phyloP scores from a whole-genome alignment of 2,888 invertebrate genomes.

The Mechanitis messenoides region DNA sequence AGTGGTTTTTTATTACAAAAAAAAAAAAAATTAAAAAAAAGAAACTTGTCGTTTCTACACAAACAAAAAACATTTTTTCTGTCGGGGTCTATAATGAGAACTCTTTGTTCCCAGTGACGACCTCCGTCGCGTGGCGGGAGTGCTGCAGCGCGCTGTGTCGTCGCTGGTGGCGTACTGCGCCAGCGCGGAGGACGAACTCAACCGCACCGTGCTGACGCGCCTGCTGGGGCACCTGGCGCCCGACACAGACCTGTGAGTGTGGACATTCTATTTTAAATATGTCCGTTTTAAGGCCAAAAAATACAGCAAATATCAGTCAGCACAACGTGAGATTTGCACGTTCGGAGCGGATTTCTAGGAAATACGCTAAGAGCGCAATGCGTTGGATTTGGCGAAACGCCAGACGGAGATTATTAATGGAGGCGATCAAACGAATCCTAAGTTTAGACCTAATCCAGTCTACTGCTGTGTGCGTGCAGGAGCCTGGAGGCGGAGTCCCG shows the following conservation, averaged over 20 bases:
- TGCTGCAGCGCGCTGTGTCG: conserved; percentile 79
- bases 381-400: conserved; percentile 14
- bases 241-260: conserved; percentile 38
- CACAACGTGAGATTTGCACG: conserved; percentile 3
- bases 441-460: conserved; percentile 10
- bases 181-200: conserved; percentile 86
- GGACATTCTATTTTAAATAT: neutral
- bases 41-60: too few species aligned
- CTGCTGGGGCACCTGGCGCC: conserved; percentile 61
- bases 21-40: too few species aligned
- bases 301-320: neutral
- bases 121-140: conserved; percentile 79
- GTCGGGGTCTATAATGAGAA: neutral
- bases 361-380: conserved; percentile 18
- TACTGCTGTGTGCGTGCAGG: conserved; percentile 29
- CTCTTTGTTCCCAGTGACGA: conserved; percentile 73
- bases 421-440: conserved; percentile 10
- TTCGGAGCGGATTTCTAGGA: conserved; percentile 23
- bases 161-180: conserved; percentile 85
- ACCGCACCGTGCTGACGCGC: conserved; percentile 82
- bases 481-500: conserved; percentile 45
- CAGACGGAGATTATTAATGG: conserved; percentile 18
- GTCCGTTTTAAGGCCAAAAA: conserved; percentile 15
- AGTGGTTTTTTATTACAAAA: too few species aligned
- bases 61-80: neutral